Evolutionary conservation across 2,113 vertebrate genomes (phyloP), one percentile per base, ranked within the genome.

Genomic region (Theristicus caerulescens): DNA sequence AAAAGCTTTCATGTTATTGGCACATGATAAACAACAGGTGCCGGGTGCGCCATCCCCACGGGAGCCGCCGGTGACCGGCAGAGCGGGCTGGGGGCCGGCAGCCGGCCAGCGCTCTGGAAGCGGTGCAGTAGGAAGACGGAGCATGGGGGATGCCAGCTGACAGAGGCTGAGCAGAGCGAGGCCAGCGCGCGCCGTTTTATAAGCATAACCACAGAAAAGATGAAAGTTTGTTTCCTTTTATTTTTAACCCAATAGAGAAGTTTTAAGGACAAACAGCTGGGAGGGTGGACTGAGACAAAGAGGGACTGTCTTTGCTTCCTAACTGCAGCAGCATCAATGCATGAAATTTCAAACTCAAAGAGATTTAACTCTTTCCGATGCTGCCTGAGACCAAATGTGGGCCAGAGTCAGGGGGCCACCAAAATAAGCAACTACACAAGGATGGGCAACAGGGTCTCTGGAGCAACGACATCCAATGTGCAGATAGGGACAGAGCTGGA

Each of bases 11-110:
- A 61, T 62, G 76, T 54, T 91, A n/a, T 26, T 69, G 70, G 85
- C 73, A 72, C 32, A 25, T 1, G 20, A 36, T 13, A 81, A 91
- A 84, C 96, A 96, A 70, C 97, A 98, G 97, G 97, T 97, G 97
- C 85, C 0, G 74, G 81, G 46, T 44, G 57, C 22, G 25, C 47
- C 69, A 42, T 42, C 64, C 94, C 38, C 86, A 27, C 0, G 26
- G 74, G 88, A 89, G 76, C 79, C 1, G 6, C 21, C 4, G 27
- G 61, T 2, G n/a, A 17, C 34, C 1, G 6, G 46, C 42, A 2
- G 40, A 76, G 74, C 59, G 17, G 80, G 36, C 61, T 17, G 51
- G 77, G 40, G 47, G 69, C 46, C 93, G 11, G 38, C 84, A 47
- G 87, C 54, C 6, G 34, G 27, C 13, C 42, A 38, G 79, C n/a